phyloP scores from a whole-genome alignment of 2,113 vertebrate genomes.

The Spilogale gracilis region DNA sequence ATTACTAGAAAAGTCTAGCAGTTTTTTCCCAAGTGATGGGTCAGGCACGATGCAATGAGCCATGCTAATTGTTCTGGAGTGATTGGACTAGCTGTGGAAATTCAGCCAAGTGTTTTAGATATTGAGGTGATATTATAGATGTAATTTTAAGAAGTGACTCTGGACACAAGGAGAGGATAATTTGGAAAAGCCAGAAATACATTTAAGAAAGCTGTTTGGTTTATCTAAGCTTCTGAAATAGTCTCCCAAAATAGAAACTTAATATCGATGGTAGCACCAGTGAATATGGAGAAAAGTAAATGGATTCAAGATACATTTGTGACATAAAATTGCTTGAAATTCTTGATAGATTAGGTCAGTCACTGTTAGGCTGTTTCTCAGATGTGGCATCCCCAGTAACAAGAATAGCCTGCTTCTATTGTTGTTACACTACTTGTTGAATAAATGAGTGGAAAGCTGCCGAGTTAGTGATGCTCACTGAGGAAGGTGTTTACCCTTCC shows the following conservation, averaged over 20 bases:
- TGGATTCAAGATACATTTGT: neutral
- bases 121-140: neutral
- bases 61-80: neutral
- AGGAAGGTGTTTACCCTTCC: neutral
- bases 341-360: neutral
- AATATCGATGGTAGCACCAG: neutral
- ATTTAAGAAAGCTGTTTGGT: neutral
- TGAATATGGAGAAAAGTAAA: neutral
- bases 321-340: neutral
- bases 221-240: neutral
- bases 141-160: neutral
- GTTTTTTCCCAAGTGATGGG: neutral
- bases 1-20: neutral
- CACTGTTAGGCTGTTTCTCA: neutral
- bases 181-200: neutral
- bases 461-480: neutral
- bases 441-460: neutral
- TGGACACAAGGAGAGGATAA: neutral
- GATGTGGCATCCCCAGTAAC: neutral
- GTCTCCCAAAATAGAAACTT: neutral
- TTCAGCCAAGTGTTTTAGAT: neutral
- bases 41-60: neutral
- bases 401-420: neutral
- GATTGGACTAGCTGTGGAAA: neutral
- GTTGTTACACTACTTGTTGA: neutral